phyloP scores from a whole-genome alignment of 1,140 invertebrate species.

The Anastatus disparis region DNA sequence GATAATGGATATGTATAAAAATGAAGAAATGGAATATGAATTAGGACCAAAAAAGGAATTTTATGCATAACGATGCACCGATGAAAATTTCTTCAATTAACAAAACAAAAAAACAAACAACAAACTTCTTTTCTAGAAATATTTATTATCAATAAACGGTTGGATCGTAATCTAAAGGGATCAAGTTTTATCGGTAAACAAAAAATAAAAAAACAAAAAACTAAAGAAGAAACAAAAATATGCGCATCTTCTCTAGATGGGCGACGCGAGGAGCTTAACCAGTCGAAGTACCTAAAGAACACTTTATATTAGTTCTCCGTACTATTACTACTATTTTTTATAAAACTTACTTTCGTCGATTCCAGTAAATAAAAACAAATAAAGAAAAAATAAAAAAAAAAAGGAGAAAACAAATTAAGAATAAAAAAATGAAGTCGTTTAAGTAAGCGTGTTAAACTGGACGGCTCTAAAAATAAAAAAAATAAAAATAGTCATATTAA shows the following conservation, averaged over 20 bases:
- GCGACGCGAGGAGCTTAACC: not conserved
- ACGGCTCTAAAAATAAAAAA: conserved; percentile 2
- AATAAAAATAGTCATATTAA: conserved; percentile 50
- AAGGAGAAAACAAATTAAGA: not conserved
- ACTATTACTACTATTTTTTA: conserved; percentile 68
- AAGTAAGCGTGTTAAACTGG: not conserved
- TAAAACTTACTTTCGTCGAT: conserved; percentile 49
- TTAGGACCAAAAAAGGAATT: conserved; percentile 90
- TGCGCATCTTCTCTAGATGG: not conserved
- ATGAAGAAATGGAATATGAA: conserved; percentile 92
- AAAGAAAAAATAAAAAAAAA: conserved; percentile 41
- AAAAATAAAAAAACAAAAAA: too few species aligned
- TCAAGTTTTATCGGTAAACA: conserved; percentile 61
- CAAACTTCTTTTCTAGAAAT: conserved; percentile 5
- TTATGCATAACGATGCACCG: conserved; percentile 72
- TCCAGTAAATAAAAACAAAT: conserved; percentile 33
- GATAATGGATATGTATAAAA: conserved; percentile 95
- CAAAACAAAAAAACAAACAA: not conserved
- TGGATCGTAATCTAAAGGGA: conserved; percentile 60
- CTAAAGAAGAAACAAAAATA: conserved; percentile 19
- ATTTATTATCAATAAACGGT: conserved; percentile 55
- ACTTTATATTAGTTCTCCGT: conserved; percentile 53
- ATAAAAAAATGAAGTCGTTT: conserved; percentile 33
- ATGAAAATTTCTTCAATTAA: conserved; percentile 44
- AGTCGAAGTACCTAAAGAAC: conserved; percentile 52